These are phyloP conservation scores for Aulostomus chinensis DNA, from an alignment of 2,797 vertebrate genomes.

Conservation along the genomic window DNA sequence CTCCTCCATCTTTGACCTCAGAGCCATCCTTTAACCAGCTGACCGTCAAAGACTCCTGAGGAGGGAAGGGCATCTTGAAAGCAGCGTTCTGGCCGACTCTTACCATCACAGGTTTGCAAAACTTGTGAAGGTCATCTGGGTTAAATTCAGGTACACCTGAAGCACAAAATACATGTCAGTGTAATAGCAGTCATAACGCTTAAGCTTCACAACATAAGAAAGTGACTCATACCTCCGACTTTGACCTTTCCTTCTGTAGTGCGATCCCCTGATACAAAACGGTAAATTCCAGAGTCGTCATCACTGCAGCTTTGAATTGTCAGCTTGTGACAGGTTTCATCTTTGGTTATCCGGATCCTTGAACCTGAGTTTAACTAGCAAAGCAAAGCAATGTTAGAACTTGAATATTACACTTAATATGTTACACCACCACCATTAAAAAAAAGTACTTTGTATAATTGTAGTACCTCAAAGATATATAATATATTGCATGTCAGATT, in stretches of 20 bases:
- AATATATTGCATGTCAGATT: no score
- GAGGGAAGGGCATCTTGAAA: conserved; percentile 83
- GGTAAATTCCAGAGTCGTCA: conserved; percentile 77
- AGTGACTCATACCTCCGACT: conserved; percentile 76
- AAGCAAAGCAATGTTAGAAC: background rate
- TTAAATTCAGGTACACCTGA: conserved; percentile 83
- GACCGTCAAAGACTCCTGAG: conserved; percentile 76
- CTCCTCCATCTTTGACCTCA: conserved; percentile 72
- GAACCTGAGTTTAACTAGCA: conserved; percentile 70
- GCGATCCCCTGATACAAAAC: conserved; percentile 74
- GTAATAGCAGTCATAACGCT: background rate
- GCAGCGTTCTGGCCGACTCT: conserved; percentile 81
- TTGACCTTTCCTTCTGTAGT: conserved; percentile 78
- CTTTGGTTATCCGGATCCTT: conserved; percentile 70
- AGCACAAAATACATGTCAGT: no score
- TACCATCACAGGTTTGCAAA: conserved; percentile 79
- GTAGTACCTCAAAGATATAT: no score
- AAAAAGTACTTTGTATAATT: no score
- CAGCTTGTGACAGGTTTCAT: conserved; percentile 73
- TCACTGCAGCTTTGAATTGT: conserved; percentile 68
- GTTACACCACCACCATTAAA: no score
- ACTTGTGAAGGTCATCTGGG: conserved; percentile 75
- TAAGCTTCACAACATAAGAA: background rate
- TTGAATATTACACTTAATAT: no score
- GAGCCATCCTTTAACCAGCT: conserved; percentile 81